Conservation (phyloP, 1,140 invertebrate species). For the Coenobita brevimanus region DNA sequence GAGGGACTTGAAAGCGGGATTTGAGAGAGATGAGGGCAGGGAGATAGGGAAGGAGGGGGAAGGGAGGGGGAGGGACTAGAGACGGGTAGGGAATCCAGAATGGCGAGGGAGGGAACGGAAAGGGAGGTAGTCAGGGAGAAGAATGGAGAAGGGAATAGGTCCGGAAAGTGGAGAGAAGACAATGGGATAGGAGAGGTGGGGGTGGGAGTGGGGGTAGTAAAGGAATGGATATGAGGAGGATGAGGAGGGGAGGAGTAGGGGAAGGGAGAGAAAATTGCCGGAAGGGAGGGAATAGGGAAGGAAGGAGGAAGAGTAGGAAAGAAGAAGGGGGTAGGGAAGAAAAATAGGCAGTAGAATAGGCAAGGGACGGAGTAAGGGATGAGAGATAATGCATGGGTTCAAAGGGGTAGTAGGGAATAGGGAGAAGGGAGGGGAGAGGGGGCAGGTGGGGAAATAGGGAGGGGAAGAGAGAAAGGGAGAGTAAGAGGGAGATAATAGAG, state of each 20-base stretch:
- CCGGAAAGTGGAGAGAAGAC: neutral
- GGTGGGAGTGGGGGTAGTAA: neutral
- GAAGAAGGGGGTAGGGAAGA: neutral
- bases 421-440: neutral
- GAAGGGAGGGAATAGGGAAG: no score
- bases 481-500: neutral
- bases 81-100: neutral
- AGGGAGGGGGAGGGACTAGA: neutral
- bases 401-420: neutral
- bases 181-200: neutral
- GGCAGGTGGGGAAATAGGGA: neutral
- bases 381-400: neutral
- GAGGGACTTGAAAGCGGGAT: no score
- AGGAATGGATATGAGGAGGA: neutral
- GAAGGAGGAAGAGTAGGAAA: neutral
- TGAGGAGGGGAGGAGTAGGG: neutral
- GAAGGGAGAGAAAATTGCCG: no score
- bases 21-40: no score
- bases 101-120: neutral
- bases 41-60: neutral
- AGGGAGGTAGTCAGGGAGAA: neutral
- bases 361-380: no score
- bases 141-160: neutral
- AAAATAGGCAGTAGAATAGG: no score
- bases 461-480: neutral